These are phyloP conservation scores for Taeniopygia guttata DNA, from an alignment of 2,797 vertebrate genomes.

Conservation along the genomic window DNA sequence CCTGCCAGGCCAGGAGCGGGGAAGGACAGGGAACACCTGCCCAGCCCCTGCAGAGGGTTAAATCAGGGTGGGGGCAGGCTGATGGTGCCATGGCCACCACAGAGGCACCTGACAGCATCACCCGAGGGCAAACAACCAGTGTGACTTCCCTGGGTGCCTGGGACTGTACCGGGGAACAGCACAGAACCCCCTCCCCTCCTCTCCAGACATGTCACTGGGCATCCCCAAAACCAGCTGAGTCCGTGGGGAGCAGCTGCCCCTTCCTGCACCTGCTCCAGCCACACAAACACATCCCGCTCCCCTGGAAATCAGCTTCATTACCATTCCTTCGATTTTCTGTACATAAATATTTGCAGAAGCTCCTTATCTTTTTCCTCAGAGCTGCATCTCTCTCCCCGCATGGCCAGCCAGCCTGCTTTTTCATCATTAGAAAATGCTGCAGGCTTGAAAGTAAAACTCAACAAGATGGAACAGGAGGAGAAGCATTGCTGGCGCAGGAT, in stretches of 20 bases:
- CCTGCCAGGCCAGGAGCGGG: fast-evolving
- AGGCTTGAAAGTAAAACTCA: not conserved
- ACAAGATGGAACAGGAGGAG: not conserved
- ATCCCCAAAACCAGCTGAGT: fast-evolving
- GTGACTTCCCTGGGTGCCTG: fast-evolving
- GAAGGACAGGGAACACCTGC: fast-evolving
- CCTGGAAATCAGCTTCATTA: not conserved
- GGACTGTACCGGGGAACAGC: fast-evolving
- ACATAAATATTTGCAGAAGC: not conserved
- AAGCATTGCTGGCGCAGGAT: not conserved
- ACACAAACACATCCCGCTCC: not conserved
- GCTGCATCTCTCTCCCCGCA: not conserved
- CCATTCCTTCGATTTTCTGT: not conserved
- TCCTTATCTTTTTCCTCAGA: not conserved
- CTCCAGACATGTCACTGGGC: fast-evolving
- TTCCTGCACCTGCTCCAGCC: not conserved
- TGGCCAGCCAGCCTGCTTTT: not conserved
- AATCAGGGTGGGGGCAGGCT: fast-evolving
- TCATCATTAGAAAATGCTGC: not conserved
- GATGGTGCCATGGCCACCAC: fast-evolving
- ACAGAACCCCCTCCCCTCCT: not conserved
- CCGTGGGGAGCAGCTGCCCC: not conserved
- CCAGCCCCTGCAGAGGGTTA: not conserved
- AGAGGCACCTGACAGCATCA: not conserved
- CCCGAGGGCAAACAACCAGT: fast-evolving